Percentiles rank a stretch among this genome's conserved stretches.
Evolutionary conservation across 2,797 vertebrate genomes (phyloP).

Genomic region (Neosilurus mollespiculum): DNA sequence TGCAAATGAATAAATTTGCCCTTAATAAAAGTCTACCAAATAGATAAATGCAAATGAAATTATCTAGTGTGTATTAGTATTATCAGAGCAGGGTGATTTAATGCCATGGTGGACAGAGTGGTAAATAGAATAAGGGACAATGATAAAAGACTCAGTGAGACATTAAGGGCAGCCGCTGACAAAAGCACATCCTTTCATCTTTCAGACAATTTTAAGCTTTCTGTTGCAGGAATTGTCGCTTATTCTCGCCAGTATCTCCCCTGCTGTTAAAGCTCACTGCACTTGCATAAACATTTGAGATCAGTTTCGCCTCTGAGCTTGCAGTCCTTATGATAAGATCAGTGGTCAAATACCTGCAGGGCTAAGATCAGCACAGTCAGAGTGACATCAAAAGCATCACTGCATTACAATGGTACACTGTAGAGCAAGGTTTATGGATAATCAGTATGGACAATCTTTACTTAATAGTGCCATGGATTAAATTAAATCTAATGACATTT

Average conservation of each 20-base stretch:
- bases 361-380: background rate
- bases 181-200: constrained; percentile 16
- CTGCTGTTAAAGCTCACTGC: constrained; percentile 9
- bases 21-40: background rate
- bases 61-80: constrained; percentile 5
- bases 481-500: background rate
- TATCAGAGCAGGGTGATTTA: background rate
- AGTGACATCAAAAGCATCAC: constrained; percentile 7
- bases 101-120: background rate
- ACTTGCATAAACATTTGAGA: constrained; percentile 28
- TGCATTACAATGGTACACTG: background rate
- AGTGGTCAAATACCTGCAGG: constrained; percentile 10
- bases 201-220: constrained; percentile 15
- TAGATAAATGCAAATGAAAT: constrained; percentile 17
- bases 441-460: background rate
- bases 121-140: constrained; percentile 14
- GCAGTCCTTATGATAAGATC: constrained; percentile 6
- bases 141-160: constrained; percentile 9
- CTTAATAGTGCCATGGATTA: background rate
- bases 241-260: constrained; percentile 32
- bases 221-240: constrained; percentile 16
- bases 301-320: constrained; percentile 17
- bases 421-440: background rate
- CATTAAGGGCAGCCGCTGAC: constrained; percentile 9
- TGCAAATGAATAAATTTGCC: background rate